Evolutionary conservation across 2,113 vertebrate species (phyloP), one percentile per base, ranked within the genome.

Genomic region (Xenopus borealis): DNA sequence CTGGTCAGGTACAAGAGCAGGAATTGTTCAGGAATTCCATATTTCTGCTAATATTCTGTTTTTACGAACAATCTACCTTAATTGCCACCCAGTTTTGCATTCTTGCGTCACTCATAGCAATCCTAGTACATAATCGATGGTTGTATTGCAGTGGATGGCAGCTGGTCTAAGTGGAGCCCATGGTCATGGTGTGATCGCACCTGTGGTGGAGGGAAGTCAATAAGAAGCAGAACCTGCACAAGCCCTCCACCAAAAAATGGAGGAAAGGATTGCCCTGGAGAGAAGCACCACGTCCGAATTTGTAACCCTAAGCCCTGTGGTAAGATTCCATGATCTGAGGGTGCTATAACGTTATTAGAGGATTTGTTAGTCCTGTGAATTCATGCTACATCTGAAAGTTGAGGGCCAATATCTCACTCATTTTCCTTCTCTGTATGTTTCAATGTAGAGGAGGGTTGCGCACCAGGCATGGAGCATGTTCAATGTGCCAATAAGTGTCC

Each of bases 201-300:
- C 17, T 96, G 95, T 3, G 93, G 92, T 0, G 92, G 93, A 0
- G 95, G 94, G 0, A 91, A 82, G 59, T 94, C 95, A 1, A 84
- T 94, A 53, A 91, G 93, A 53, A 95, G 90, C 0, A 88, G 92
- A 58, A 90, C 89, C 47, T 96, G 94, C 78, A 90, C 90, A 12
- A 94, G 94, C 72, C 94, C 95, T n/a, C 94, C 95, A 0, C 92
- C 94, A 58, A 96, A 96, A 80, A 96, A 96, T 0, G 91, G 94
- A 10, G 95, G 95, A 0, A 83, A 52, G 65, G 87, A 82, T n/a
- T 95, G 94, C 72, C 72, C 79, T 0, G 94, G 94, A 46, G 93
- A 94, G 83, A 92, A 89, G 79, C 93, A 93, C 85, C 94, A 94
- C 2, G 83, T 90, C 71, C 92, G 91, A 2, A 83, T 92, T 66